Evolutionary conservation across 2,888 invertebrate species (phyloP).

Genomic region (Cremastinae sp.): DNA sequence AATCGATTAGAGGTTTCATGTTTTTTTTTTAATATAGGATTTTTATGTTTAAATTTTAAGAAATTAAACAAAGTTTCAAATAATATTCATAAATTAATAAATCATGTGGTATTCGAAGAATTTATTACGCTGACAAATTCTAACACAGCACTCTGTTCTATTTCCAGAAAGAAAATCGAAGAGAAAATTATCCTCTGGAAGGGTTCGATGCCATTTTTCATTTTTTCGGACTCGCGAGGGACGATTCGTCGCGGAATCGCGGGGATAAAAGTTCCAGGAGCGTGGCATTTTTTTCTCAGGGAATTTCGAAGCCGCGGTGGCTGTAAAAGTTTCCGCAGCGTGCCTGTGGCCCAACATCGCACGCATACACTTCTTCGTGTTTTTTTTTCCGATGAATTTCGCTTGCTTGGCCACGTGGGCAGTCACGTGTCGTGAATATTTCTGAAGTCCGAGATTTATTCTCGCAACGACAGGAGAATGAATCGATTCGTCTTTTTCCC

Average conservation of each 20-base stretch:
- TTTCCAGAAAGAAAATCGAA: not conserved
- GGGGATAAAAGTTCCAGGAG: conserved; percentile 35
- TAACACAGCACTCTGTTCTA: too few species aligned
- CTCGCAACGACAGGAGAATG: conserved; percentile 79
- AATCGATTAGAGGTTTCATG: too few species aligned
- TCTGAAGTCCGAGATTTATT: conserved; percentile 77
- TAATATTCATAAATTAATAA: too few species aligned
- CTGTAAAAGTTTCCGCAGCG: conserved; percentile 10
- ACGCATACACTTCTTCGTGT: conserved; percentile 1
- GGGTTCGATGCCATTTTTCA: conserved; percentile 26
- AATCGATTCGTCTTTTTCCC: conserved; percentile 66
- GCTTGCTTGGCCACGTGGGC: conserved; percentile 58
- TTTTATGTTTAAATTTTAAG: too few species aligned
- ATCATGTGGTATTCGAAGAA: too few species aligned
- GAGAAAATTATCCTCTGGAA: not conserved
- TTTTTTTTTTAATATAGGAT: too few species aligned
- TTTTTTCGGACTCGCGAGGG: conserved; percentile 19
- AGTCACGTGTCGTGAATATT: conserved; percentile 73
- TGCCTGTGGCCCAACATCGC: not conserved
- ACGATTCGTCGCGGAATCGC: conserved; percentile 49
- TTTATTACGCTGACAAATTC: not conserved
- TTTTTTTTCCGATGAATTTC: conserved; percentile 29
- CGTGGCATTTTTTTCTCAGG: conserved; percentile 34
- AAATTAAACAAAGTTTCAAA: too few species aligned
- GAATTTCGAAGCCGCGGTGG: conserved; percentile 15